phyloP scores from a whole-genome alignment of 2,888 invertebrate species.

The Molanna angustata region DNA sequence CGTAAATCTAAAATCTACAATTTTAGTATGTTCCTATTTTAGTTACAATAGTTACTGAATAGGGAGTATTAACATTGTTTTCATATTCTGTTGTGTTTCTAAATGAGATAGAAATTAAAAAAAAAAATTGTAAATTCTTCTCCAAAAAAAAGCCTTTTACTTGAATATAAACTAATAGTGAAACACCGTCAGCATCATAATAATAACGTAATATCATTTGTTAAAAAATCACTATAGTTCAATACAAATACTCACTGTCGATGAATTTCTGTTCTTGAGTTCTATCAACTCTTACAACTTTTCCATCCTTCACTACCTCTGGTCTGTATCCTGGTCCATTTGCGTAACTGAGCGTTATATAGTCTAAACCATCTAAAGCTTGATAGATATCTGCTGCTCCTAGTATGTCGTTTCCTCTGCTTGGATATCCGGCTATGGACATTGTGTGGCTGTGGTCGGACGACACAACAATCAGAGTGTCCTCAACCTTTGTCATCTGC shows the following conservation, averaged over 20 bases:
- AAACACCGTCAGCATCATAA: too few species aligned
- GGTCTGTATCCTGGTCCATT: slow-evolving; percentile 60
- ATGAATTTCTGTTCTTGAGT: slow-evolving; percentile 7
- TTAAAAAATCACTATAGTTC: too few species aligned
- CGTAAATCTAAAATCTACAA: too few species aligned
- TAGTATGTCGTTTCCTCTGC: slow-evolving; percentile 57
- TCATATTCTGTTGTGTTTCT: too few species aligned
- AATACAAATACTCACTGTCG: slow-evolving; percentile 11
- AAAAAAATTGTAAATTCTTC: too few species aligned
- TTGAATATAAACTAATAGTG: too few species aligned
- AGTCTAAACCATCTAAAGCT: slow-evolving; percentile 51
- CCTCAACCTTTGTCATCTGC: slow-evolving; percentile 46
- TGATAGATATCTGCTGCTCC: slow-evolving; percentile 47
- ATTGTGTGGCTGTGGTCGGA: slow-evolving; percentile 60
- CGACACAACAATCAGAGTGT: slow-evolving; percentile 64
- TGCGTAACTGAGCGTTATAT: slow-evolving; percentile 62
- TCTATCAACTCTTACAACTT: neutral
- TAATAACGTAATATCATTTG: too few species aligned
- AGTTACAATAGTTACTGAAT: too few species aligned
- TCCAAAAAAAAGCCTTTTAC: too few species aligned
- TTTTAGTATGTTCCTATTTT: too few species aligned
- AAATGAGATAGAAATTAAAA: too few species aligned
- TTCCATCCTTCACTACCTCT: neutral
- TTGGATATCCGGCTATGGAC: slow-evolving; percentile 55
- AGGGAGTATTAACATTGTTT: too few species aligned